Evolutionary conservation across 2,888 invertebrate genomes (phyloP).

Genomic region (Megamerina dolium): DNA sequence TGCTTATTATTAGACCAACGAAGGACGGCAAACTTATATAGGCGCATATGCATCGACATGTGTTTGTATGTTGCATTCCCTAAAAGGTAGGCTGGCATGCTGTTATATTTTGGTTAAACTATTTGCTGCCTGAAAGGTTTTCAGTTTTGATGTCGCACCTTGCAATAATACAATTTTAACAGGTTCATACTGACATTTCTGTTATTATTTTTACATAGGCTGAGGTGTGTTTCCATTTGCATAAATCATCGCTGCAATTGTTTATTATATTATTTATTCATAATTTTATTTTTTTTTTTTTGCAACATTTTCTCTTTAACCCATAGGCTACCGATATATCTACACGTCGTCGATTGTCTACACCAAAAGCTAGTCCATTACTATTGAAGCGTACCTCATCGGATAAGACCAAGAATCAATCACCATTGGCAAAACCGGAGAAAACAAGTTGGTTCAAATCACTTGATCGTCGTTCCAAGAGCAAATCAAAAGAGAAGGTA

Average conservation of each 20-base stretch:
- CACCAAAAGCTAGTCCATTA: constrained; percentile 65
- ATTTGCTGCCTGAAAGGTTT: too few relatives aligned
- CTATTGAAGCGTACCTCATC: constrained; percentile 56
- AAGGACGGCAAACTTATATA: too few relatives aligned
- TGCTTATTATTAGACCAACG: too few relatives aligned
- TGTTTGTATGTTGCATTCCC: too few relatives aligned
- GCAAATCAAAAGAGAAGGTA: constrained; percentile 53
- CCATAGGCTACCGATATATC: constrained; percentile 55
- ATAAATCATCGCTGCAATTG: background rate
- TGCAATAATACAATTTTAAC: too few relatives aligned
- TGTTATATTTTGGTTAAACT: too few relatives aligned
- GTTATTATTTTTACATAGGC: too few relatives aligned
- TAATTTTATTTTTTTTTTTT: background rate
- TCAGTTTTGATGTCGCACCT: too few relatives aligned
- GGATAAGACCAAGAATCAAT: constrained; percentile 40
- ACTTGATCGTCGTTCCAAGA: constrained; percentile 65
- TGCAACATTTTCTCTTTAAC: background rate
- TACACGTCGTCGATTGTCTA: constrained; percentile 67
- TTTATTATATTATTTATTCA: background rate
- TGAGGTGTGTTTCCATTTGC: too few relatives aligned
- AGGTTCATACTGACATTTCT: too few relatives aligned
- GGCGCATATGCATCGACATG: too few relatives aligned
- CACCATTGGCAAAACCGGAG: constrained; percentile 51
- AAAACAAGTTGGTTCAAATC: constrained; percentile 75
- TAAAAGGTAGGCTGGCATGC: too few relatives aligned